Base-by-base conservation (phyloP, 2,113 vertebrate genomes). In the Leiothrix lutea region DNA sequence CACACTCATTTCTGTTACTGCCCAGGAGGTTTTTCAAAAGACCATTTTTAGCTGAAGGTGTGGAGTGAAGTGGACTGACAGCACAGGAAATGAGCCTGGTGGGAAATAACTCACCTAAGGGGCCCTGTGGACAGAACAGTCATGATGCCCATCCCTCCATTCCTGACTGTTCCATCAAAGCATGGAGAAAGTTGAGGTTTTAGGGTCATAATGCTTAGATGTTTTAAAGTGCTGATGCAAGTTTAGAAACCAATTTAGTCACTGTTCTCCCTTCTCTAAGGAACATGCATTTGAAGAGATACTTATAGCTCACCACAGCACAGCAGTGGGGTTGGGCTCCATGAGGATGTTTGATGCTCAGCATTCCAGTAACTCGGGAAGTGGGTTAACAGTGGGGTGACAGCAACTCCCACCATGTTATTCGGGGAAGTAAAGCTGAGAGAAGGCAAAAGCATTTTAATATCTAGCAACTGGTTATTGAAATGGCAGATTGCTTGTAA, bases 321-420 rank as follows among this genome's bases (percentile, higher is more conserved):
- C 21, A 25, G 31, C 35, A 26, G 11, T 38, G 2, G 15, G 38
- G 14, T 8, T 56, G 14, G 26, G 38, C 47, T 60, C 29, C 18
- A 11, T 0, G 5, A 31, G 29, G 56, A 31, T 13, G 11, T 60
- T 33, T 40, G 31, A 42, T 38, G 45, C 57, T 92, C 17, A 69
- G 0, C 40, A 8, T 36, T 40, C 14, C 23, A 31, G 5, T 38
- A 81, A 22, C 21, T 70, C 3, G 5, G 38, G 35, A 69, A 65
- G 18, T 13, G 45, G 17, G 12, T 58, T 21, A 86, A 38, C 22
- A 20, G 29, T 4, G 45, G 47, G 38, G 20, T 88, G 53, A 42
- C 12, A 28, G 1, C 40, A 36, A 2, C 35, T 64, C 51, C 23
- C 24, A 33, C 78, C 0, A 0, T 28, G 29, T 71, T 33, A 8